Conservation (phyloP, 2,888 invertebrate species). For the Embidobia sp. region DNA sequence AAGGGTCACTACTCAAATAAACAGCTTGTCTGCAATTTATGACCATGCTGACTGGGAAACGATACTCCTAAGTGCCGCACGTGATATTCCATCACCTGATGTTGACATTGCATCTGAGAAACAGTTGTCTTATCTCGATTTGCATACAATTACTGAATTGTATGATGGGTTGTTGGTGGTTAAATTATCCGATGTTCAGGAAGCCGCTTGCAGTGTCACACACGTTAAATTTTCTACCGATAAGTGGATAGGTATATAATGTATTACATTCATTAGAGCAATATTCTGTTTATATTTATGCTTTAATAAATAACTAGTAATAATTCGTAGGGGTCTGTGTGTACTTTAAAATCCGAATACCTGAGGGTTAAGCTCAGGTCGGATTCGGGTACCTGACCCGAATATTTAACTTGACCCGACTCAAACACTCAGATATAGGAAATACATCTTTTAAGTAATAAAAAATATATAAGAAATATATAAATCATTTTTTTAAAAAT, state of each 20-base stretch:
- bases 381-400: no score
- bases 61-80: conserved; percentile 68
- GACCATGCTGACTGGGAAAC: conserved; percentile 84
- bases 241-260: conserved; percentile 73
- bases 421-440: no score
- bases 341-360: no score
- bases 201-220: conserved; percentile 83
- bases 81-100: conserved; percentile 73
- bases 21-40: conserved; percentile 87
- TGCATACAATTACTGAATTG: conserved; percentile 77
- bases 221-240: conserved; percentile 84
- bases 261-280: conserved; percentile 71
- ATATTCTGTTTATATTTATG: no score
- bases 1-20: conserved; percentile 81
- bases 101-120: conserved; percentile 69
- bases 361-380: no score
- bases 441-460: no score
- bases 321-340: no score
- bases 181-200: conserved; percentile 77
- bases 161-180: conserved; percentile 76
- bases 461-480: no score
- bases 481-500: no score
- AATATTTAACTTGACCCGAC: no score
- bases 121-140: conserved; percentile 74
- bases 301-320: no score